phyloP scores from a whole-genome alignment of 2,113 vertebrate species.

The Lipophrys pholis region DNA sequence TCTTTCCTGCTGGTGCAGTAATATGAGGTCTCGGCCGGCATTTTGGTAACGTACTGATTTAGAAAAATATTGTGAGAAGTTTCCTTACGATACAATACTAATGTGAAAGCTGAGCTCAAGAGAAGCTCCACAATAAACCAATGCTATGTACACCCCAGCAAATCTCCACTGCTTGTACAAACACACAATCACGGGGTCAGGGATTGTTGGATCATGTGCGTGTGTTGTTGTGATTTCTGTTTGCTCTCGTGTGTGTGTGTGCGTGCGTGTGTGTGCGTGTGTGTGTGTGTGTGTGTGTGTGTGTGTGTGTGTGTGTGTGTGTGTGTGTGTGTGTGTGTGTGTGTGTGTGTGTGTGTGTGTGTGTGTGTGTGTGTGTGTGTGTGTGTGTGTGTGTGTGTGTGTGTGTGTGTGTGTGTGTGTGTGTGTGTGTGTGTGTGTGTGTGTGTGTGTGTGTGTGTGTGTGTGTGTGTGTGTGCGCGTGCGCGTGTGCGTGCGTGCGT shows the following conservation, averaged over 20 bases:
- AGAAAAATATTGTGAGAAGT: constrained; percentile 10
- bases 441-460: constrained; percentile 24
- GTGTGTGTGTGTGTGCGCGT: constrained; percentile 19
- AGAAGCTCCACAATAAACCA: neutral
- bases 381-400: constrained; percentile 16
- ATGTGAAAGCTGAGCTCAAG: neutral
- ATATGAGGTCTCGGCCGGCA: neutral
- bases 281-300: constrained; percentile 14
- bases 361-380: constrained; percentile 29
- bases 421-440: constrained; percentile 18
- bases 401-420: constrained; percentile 28
- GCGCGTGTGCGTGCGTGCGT: constrained; percentile 26
- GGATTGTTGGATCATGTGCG: neutral
- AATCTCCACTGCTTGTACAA: neutral
- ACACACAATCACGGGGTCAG: constrained; percentile 15
- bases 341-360: constrained; percentile 18
- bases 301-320: constrained; percentile 23
- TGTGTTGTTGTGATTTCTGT: neutral
- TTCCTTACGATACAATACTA: neutral
- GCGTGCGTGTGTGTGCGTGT: constrained; percentile 24
- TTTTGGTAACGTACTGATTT: neutral
- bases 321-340: constrained; percentile 19
- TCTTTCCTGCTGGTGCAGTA: constrained; percentile 6
- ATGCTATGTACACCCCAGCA: constrained; percentile 1
- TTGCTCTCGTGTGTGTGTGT: neutral